Evolutionary conservation across 2,797 vertebrate genomes (phyloP), one percentile per base, ranked within the genome.

Genomic region (Orientallactaga sibirica): DNA sequence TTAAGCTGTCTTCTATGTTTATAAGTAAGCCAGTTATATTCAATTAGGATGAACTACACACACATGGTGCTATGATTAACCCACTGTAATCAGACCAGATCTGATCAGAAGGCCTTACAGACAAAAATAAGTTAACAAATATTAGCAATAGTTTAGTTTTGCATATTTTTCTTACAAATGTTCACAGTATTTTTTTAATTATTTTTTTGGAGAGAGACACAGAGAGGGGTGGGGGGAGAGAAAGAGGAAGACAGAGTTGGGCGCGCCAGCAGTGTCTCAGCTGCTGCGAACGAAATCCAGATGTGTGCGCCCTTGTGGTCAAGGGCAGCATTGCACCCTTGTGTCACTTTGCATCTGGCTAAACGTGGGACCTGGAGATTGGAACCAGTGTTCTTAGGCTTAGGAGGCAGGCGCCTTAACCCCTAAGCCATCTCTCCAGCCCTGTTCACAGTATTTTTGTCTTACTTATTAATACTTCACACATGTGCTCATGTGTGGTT

Each of bases 21-120:
- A 64, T 77, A 68, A 93, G 85, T 62, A 93, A 95, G 83, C 27
- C 74, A 92, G 66, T 67, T 78, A 70, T 2, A 85, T 55, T 92
- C 43, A 79, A 66, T 68, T 84, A 87, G 81, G 43, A 27, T 15
- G 25, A 61, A 48, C 29, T 78, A 10, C 71, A 95, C 92, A 90
- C 27, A 66, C 24, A 84, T 33, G 61, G 29, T n/a, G 33, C 24
- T 70, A 15, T 71, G 79, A 61, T 55, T 78, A 77, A 77, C 7
- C 19, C 33, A 62, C 22, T 16, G 2, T 74, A 52, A 8, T 90
- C 71, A 77, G 20, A 75, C 84, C 78, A 92, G 84, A 89, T 20
- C 66, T 88, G 70, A 92, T 94, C 70, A 74, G 88, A 94, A 71
- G 15, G 22, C 25, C 93, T 61, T 81, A 6, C 55, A 92, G 58